A percentile compares a stretch with the other conserved stretches of the same genome.
phyloP scores from a whole-genome alignment of 2,888 invertebrate species.

The Sclerodermus sp. region DNA sequence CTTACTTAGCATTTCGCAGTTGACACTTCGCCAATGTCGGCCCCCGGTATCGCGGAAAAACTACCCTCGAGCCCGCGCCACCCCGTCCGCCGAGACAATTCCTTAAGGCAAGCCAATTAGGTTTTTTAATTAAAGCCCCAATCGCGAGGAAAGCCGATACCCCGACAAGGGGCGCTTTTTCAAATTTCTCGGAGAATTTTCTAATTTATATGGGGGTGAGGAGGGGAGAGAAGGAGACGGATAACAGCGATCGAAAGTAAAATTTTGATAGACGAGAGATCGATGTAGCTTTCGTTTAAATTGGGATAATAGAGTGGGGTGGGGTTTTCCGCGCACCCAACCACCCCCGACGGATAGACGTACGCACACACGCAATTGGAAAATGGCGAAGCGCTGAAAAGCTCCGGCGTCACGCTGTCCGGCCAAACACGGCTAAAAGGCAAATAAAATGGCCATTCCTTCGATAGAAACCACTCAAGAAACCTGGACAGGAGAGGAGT shows the following conservation, averaged over 20 bases:
- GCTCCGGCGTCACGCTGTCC: slow-evolving; percentile 13
- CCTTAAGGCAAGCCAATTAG: no score
- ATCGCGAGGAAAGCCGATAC: no score
- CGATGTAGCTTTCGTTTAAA: slow-evolving; percentile 45
- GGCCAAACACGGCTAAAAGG: slow-evolving; percentile 4
- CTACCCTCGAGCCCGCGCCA: neutral
- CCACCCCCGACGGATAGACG: slow-evolving; percentile 32
- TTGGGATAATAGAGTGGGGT: slow-evolving; percentile 37
- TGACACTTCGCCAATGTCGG: neutral
- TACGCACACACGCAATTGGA: slow-evolving; percentile 31
- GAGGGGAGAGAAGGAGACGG: slow-evolving; percentile 4
- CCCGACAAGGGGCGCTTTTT: no score
- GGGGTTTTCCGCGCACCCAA: no score
- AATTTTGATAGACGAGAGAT: slow-evolving; percentile 30
- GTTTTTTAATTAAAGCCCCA: no score
- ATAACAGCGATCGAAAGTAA: slow-evolving; percentile 10
- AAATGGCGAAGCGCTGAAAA: slow-evolving; percentile 32
- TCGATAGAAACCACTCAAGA: no score
- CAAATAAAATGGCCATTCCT: slow-evolving; percentile 12
- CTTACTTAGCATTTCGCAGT: slow-evolving; percentile 13
- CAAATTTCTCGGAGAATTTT: no score
- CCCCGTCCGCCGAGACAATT: no score
- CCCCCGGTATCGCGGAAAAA: neutral
- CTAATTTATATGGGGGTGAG: no score
- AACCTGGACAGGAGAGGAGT: no score